phyloP scores from a whole-genome alignment of 2,113 vertebrate species.

The Rhodinocichla rosea region DNA sequence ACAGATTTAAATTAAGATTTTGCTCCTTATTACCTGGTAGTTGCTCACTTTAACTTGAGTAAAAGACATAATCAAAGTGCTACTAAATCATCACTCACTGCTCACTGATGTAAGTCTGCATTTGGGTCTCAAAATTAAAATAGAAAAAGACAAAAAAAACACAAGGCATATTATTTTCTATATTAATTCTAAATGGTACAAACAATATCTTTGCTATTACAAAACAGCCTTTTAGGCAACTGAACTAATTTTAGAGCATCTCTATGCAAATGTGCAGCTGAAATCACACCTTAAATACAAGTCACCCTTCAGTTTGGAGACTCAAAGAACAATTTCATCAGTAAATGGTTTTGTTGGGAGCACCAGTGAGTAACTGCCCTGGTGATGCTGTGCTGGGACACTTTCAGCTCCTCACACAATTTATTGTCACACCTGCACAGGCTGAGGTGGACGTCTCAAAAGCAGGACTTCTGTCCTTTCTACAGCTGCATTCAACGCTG shows the following conservation, averaged over 20 bases:
- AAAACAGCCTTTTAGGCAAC: slow-evolving; percentile 30
- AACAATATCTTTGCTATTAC: not conserved
- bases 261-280: not conserved
- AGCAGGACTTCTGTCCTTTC: not conserved
- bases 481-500: fast-evolving
- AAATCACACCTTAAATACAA: not conserved
- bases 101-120: not conserved
- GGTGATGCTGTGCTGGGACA: not conserved
- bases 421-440: not conserved
- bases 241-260: slow-evolving; percentile 39
- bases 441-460: not conserved
- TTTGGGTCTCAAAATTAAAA: not conserved
- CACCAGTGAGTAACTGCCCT: not conserved
- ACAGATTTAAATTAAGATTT: not conserved
- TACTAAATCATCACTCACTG: not conserved
- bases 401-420: not conserved
- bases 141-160: not conserved
- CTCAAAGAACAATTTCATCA: slow-evolving; percentile 18
- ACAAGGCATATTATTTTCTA: not conserved
- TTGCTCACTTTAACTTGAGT: not conserved
- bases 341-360: not conserved
- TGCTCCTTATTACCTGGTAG: not conserved
- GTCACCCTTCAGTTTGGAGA: not conserved
- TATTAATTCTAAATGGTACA: not conserved
- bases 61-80: not conserved